Percentiles rank a stretch among this genome's conserved stretches.
phyloP scores from a whole-genome alignment of 53 echinoderm and acorn worm genomes.

The Glandiceps talaboti region DNA sequence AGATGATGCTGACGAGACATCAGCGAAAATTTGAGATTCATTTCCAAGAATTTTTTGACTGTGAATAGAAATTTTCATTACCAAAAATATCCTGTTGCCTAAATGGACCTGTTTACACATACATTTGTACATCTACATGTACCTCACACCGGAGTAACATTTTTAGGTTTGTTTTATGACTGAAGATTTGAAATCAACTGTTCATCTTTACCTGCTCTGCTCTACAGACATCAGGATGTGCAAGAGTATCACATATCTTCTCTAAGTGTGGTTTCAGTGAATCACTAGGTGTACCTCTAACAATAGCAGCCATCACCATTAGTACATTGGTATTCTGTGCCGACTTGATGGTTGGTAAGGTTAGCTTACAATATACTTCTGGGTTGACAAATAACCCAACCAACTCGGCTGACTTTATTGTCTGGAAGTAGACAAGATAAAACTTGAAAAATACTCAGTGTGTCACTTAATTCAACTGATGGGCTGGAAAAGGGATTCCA shows the following conservation, averaged over 20 bases:
- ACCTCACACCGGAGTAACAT: too few relatives aligned
- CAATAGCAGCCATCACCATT: conserved; percentile 64
- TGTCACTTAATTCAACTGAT: too few relatives aligned
- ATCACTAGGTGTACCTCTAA: conserved; percentile 49
- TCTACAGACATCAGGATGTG: conserved; percentile 60
- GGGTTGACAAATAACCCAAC: conserved; percentile 76
- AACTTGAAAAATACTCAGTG: too few relatives aligned
- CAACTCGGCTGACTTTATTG: conserved; percentile 61
- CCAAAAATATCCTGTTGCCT: too few relatives aligned
- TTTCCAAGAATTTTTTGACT: too few relatives aligned
- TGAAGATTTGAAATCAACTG: too few relatives aligned
- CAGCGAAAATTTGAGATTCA: too few relatives aligned
- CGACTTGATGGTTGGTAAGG: conserved; percentile 41
- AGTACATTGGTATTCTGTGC: conserved; percentile 47
- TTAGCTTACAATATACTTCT: conserved; percentile 83
- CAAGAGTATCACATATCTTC: conserved; percentile 35
- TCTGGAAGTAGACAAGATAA: conserved; percentile 15
- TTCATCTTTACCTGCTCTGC: conserved; percentile 68
- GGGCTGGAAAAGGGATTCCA: not conserved
- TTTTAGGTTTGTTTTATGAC: too few relatives aligned
- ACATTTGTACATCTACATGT: too few relatives aligned
- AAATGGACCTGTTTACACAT: too few relatives aligned
- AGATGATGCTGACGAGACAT: too few relatives aligned
- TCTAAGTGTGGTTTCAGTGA: conserved; percentile 38
- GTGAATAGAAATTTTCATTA: too few relatives aligned